Percentiles rank a stretch among this genome's conserved stretches.
Conservation (phyloP, 2,113 vertebrate species). For the Cyrtonyx montezumae region DNA sequence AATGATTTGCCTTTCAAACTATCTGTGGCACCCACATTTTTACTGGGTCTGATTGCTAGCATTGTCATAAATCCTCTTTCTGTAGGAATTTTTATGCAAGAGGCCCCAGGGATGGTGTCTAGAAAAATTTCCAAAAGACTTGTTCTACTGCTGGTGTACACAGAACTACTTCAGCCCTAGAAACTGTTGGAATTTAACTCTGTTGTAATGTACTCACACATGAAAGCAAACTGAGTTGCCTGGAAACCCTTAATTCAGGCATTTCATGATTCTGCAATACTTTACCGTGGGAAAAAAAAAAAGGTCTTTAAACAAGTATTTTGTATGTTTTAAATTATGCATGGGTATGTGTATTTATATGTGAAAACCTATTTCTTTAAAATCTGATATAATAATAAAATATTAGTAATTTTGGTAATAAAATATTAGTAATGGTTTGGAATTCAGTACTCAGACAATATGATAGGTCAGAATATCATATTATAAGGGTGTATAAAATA, state of each 20-base stretch:
- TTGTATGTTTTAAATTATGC: neutral
- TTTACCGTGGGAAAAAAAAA: neutral
- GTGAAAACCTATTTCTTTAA: neutral
- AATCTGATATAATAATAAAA: too few relatives aligned
- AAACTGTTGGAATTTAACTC: neutral
- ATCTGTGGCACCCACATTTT: neutral
- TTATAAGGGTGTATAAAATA: too few relatives aligned
- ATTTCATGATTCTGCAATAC: neutral
- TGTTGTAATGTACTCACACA: neutral
- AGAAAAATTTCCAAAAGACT: neutral
- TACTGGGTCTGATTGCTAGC: neutral
- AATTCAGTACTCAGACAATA: neutral
- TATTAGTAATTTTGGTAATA: neutral
- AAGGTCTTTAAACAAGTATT: neutral
- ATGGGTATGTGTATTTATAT: neutral
- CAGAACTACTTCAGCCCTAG: neutral
- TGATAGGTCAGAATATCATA: neutral
- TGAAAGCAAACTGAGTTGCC: fast-evolving
- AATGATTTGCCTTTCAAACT: neutral
- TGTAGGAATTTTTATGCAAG: neutral
- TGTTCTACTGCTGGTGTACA: neutral
- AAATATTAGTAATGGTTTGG: neutral
- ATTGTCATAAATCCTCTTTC: neutral
- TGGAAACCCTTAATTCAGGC: neutral
- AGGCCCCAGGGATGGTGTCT: neutral